A percentile compares a stretch with the other conserved stretches of the same genome.
Conservation (phyloP, 64 coral and sea anemone genomes). For the Platygyra sinensis region DNA sequence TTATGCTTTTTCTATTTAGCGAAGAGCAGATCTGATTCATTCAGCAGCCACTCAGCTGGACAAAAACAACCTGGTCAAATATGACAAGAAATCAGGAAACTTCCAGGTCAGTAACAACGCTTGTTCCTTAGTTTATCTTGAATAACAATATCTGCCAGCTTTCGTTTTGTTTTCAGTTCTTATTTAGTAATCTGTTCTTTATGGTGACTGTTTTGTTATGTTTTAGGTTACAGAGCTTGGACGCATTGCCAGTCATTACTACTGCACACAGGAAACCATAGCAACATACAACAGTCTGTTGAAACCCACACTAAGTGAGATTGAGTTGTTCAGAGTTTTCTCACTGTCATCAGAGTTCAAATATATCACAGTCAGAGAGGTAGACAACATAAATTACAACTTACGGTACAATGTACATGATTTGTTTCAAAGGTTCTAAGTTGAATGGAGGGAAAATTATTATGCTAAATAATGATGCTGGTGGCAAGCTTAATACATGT, state of each 20-base stretch:
- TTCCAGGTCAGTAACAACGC: constrained; percentile 73
- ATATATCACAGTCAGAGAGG: constrained; percentile 92
- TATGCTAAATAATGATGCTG: no score
- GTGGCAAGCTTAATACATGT: no score
- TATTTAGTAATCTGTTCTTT: not conserved
- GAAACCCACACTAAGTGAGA: constrained; percentile 95
- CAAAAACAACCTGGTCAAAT: constrained; percentile 98
- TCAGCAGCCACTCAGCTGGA: constrained; percentile 88
- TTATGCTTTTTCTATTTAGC: constrained; percentile 38
- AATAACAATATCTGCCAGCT: no score
- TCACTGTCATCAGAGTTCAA: constrained; percentile 93
- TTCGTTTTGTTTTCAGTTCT: not conserved
- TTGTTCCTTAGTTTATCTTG: not conserved
- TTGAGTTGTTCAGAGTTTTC: constrained; percentile 95
- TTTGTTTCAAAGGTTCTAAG: no score
- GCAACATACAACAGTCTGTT: constrained; percentile 87
- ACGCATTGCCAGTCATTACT: constrained; percentile 96
- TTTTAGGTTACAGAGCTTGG: constrained; percentile 92
- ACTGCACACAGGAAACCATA: constrained; percentile 91
- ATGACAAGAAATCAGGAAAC: constrained; percentile 97
- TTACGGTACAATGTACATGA: no score
- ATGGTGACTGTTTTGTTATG: not conserved
- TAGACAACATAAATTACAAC: not conserved
- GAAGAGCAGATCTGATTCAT: constrained; percentile 94
- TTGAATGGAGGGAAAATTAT: no score